Evolutionary conservation across 2,888 invertebrate genomes (phyloP).

Genomic region (Reticulitermes lucifugus): DNA sequence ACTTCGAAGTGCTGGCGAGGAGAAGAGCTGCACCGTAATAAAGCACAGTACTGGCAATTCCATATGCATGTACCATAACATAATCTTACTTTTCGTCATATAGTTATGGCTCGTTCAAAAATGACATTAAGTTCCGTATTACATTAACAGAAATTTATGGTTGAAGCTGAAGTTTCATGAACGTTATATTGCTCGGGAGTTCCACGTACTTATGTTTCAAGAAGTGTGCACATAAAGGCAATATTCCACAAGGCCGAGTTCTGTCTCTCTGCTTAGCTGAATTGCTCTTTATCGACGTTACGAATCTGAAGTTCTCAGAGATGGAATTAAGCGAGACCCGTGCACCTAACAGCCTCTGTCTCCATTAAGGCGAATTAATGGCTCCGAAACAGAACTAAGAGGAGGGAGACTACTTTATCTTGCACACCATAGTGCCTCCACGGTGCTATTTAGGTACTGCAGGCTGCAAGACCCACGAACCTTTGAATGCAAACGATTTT

Average conservation of each 20-base stretch:
- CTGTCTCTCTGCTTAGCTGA: conserved; percentile 32
- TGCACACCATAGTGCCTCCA: not conserved
- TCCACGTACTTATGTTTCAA: not conserved
- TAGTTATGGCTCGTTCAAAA: too few relatives aligned
- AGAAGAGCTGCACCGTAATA: too few relatives aligned
- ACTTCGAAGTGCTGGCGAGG: too few relatives aligned
- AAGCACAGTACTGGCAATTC: too few relatives aligned
- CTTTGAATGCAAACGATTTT: too few relatives aligned
- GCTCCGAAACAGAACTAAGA: conserved; percentile 30
- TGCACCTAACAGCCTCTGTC: conserved; percentile 28
- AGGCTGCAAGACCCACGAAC: not conserved
- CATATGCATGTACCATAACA: too few relatives aligned
- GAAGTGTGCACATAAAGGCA: conserved; percentile 14
- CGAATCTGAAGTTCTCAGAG: conserved; percentile 36
- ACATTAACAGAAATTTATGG: too few relatives aligned
- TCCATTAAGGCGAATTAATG: conserved; percentile 46
- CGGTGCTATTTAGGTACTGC: not conserved
- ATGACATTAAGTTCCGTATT: too few relatives aligned
- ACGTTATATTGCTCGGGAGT: not conserved
- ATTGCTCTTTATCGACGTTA: conserved; percentile 42
- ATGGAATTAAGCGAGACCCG: conserved; percentile 38
- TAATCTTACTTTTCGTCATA: too few relatives aligned
- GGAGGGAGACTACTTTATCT: conserved; percentile 36
- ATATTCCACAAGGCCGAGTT: conserved; percentile 28
- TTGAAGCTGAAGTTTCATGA: not conserved